phyloP scores from a whole-genome alignment of 2,113 vertebrate species.

The Shinisaurus crocodilurus region DNA sequence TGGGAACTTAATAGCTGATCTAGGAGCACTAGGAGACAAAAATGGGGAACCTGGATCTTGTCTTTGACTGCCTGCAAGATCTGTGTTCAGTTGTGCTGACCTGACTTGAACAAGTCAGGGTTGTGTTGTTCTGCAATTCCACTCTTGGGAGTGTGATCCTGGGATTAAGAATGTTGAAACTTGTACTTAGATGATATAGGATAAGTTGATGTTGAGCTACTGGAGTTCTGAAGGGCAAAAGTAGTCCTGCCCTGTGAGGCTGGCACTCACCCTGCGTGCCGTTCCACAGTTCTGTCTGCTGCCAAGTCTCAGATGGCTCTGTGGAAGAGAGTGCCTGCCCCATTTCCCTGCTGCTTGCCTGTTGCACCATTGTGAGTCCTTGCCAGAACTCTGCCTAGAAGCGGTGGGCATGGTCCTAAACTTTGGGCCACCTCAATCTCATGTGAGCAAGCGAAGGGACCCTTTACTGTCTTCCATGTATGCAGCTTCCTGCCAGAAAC shows the following conservation, averaged over 20 bases:
- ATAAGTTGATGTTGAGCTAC: no score
- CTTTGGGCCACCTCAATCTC: not conserved
- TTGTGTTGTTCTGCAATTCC: no score
- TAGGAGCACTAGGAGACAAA: not conserved
- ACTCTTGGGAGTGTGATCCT: no score
- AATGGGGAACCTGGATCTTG: not conserved
- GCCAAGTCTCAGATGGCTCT: not conserved
- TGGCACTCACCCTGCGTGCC: not conserved
- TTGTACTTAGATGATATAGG: no score
- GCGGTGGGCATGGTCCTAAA: not conserved
- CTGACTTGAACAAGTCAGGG: no score
- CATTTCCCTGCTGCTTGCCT: not conserved
- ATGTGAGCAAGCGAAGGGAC: no score
- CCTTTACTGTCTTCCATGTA: no score
- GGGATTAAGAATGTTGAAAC: no score
- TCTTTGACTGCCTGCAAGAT: no score
- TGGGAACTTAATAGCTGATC: not conserved
- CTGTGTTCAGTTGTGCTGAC: no score
- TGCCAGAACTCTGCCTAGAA: not conserved
- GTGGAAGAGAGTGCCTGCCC: not conserved
- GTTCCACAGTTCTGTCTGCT: not conserved
- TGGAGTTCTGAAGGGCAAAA: not conserved
- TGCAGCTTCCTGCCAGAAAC: no score
- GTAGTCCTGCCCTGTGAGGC: not conserved
- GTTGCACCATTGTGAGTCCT: not conserved